A percentile compares a stretch with the other conserved stretches of the same genome.
phyloP scores from a whole-genome alignment of 2,113 vertebrate genomes.

The Rousettus leschenaultii region DNA sequence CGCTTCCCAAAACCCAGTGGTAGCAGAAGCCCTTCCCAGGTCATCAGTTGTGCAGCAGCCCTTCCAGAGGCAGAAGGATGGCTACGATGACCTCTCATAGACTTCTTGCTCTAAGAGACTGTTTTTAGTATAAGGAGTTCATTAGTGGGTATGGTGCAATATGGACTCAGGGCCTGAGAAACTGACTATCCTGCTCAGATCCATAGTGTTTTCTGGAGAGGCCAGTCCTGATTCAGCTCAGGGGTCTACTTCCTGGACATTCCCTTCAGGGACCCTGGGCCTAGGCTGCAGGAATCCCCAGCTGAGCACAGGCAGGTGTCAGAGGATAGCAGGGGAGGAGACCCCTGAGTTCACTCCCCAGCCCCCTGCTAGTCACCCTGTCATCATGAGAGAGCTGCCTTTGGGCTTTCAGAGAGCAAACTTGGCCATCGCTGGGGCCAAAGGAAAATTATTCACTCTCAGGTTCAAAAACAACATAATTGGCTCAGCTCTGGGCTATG shows the following conservation, averaged over 20 bases:
- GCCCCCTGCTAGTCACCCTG: background rate
- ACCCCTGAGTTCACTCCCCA: background rate
- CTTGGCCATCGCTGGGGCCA: background rate
- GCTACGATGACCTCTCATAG: fast-evolving
- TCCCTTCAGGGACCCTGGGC: background rate
- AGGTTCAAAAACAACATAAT: background rate
- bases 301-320: background rate
- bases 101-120: background rate
- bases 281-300: background rate
- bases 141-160: fast-evolving
- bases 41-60: background rate
- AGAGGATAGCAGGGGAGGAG: background rate
- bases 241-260: background rate
- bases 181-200: background rate
- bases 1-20: background rate
- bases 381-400: background rate
- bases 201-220: conserved; percentile 3
- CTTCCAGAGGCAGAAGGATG: background rate
- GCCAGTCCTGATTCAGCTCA: background rate
- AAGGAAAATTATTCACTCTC: background rate
- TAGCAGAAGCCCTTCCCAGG: background rate
- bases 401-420: background rate
- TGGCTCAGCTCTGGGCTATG: background rate
- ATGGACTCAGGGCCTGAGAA: background rate
- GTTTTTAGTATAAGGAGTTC: fast-evolving